phyloP scores from a whole-genome alignment of 2,888 invertebrate genomes.

The Syritta pipiens region DNA sequence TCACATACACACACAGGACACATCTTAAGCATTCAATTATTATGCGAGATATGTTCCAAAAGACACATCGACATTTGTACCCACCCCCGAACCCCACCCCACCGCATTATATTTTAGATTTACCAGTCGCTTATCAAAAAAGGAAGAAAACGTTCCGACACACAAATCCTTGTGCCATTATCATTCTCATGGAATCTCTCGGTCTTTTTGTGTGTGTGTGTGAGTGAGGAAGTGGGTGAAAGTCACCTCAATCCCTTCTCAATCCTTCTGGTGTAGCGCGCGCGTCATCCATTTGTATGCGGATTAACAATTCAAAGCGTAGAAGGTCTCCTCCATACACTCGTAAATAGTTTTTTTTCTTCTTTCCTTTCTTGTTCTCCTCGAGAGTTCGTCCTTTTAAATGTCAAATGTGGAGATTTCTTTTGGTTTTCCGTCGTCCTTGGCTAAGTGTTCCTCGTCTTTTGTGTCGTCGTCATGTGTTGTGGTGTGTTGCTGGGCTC shows the following conservation, averaged over 20 bases:
- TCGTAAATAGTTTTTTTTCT: slow-evolving; percentile 47
- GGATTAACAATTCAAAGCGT: slow-evolving; percentile 44
- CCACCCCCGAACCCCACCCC: neutral
- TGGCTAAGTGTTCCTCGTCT: slow-evolving; percentile 8
- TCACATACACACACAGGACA: neutral
- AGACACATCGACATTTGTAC: slow-evolving; percentile 20
- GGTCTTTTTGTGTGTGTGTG: neutral
- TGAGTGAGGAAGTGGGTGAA: slow-evolving; percentile 24
- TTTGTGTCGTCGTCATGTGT: neutral
- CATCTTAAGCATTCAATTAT: slow-evolving; percentile 44
- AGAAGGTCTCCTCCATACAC: slow-evolving; percentile 21
- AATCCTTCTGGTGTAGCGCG: neutral
- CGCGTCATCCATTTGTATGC: slow-evolving; percentile 9
- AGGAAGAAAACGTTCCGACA: neutral
- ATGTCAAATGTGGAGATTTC: slow-evolving; percentile 57
- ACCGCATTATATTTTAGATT: slow-evolving; percentile 39
- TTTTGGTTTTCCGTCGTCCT: slow-evolving; percentile 7
- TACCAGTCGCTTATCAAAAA: slow-evolving; percentile 24
- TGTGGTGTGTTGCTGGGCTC: neutral
- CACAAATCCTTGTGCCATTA: slow-evolving; percentile 31
- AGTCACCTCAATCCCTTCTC: slow-evolving; percentile 24
- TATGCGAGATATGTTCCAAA: slow-evolving; percentile 40
- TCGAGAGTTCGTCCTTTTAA: slow-evolving; percentile 33
- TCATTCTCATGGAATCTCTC: slow-evolving; percentile 19
- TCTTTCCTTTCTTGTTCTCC: slow-evolving; percentile 34